Evolutionary conservation across 2,888 invertebrate genomes (phyloP).

Genomic region (Kuschelorhynchus macadamiae): DNA sequence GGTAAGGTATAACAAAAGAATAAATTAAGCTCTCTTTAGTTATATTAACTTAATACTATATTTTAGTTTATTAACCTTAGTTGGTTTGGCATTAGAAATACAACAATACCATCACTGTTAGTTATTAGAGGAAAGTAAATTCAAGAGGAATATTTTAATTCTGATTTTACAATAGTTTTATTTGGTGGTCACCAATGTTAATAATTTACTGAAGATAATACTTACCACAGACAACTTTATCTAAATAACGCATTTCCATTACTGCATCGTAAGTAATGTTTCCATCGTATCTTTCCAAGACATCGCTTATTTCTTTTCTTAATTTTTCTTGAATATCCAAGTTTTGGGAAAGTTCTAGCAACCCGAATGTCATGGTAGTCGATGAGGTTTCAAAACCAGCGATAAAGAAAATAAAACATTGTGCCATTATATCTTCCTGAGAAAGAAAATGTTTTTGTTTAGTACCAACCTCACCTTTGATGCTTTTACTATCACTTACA

Average conservation of each 20-base stretch:
- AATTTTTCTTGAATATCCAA: constrained; percentile 11
- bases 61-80: no score
- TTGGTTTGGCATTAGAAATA: no score
- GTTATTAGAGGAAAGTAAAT: no score
- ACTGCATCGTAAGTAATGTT: constrained; percentile 40
- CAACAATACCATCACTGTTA: no score
- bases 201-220: no score
- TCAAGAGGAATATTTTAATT: no score
- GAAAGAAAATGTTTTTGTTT: constrained; percentile 66
- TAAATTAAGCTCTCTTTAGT: constrained; percentile 24
- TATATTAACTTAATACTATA: neutral
- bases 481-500: constrained; percentile 64
- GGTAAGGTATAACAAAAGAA: no score
- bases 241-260: constrained; percentile 37
- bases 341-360: constrained; percentile 52
- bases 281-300: constrained; percentile 6
- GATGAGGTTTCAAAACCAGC: constrained; percentile 58
- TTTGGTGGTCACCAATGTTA: no score
- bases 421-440: constrained; percentile 57
- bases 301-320: constrained; percentile 51
- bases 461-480: neutral
- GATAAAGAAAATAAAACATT: constrained; percentile 54
- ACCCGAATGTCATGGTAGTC: constrained; percentile 55
- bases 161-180: no score
- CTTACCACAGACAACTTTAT: constrained; percentile 49